A percentile compares a stretch with the other conserved stretches of the same genome.
Evolutionary conservation across 2,888 invertebrate genomes (phyloP).

Genomic region (Plemyria rubiginata): DNA sequence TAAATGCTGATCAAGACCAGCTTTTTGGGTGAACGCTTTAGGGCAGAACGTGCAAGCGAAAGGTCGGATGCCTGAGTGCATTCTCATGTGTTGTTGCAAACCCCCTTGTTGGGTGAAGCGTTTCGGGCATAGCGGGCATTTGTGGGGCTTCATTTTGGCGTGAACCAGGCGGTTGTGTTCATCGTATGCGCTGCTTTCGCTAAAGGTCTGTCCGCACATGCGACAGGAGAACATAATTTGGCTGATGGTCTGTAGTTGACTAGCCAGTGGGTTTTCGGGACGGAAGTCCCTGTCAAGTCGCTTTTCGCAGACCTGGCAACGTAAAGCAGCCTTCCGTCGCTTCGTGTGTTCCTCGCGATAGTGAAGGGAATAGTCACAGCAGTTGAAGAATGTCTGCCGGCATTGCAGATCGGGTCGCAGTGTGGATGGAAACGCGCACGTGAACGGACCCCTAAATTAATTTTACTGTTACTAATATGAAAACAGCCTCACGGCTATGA

Average conservation of each 20-base stretch:
- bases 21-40: conserved; percentile 79
- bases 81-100: conserved; percentile 77
- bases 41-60: conserved; percentile 74
- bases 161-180: conserved; percentile 72
- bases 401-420: conserved; percentile 71
- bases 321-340: conserved; percentile 72
- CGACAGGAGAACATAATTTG: conserved; percentile 63
- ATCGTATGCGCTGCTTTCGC: conserved; percentile 63
- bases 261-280: conserved; percentile 43
- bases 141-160: conserved; percentile 73
- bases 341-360: conserved; percentile 80
- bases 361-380: conserved; percentile 79
- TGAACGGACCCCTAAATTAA: conserved; percentile 71
- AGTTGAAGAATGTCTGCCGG: conserved; percentile 75
- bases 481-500: too few relatives aligned
- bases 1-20: conserved; percentile 77
- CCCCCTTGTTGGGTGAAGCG: conserved; percentile 79
- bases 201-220: conserved; percentile 66
- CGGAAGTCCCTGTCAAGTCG: conserved; percentile 67
- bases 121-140: conserved; percentile 73
- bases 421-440: conserved; percentile 71
- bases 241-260: conserved; percentile 49
- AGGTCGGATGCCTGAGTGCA: conserved; percentile 76
- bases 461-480: not conserved
- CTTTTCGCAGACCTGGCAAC: conserved; percentile 81